Conservation (phyloP, 1,140 invertebrate species). For the Neoseiulus cucumeris region DNA sequence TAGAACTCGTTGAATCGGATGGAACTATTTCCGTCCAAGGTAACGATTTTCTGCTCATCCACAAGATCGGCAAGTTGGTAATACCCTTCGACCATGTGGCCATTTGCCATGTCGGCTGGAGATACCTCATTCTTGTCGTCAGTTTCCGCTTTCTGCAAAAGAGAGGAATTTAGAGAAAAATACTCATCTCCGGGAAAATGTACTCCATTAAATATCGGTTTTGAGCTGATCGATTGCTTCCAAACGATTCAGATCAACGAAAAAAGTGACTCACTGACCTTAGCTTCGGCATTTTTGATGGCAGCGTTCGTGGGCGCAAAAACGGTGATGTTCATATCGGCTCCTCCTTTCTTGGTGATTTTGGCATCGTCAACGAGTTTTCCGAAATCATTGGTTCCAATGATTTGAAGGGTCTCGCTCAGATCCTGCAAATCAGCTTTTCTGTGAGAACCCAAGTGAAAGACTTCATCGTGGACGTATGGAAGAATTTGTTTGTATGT, state of each 20-base stretch:
- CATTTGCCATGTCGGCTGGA: conserved; percentile 9
- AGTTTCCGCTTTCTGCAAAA: neutral
- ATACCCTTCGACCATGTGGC: conserved; percentile 10
- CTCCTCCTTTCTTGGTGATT: neutral
- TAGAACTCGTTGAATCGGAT: conserved; percentile 11
- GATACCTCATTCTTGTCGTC: neutral
- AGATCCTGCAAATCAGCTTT: neutral
- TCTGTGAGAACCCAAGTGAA: no score
- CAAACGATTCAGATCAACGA: no score
- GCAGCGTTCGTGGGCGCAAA: conserved; percentile 4
- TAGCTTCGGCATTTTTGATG: neutral
- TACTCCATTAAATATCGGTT: no score
- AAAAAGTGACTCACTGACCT: neutral
- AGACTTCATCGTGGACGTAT: no score
- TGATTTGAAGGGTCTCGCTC: neutral
- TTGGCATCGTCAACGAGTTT: neutral
- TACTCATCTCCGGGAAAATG: no score
- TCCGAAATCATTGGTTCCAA: neutral
- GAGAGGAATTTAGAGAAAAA: no score
- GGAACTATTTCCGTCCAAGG: neutral
- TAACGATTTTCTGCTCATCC: conserved; percentile 10
- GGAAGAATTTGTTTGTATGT: no score
- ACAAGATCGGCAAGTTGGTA: conserved; percentile 11
- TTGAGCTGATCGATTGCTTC: no score
- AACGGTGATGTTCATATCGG: neutral